Base-by-base conservation (phyloP, 2,113 vertebrate species). In the Urocolius indicus region DNA sequence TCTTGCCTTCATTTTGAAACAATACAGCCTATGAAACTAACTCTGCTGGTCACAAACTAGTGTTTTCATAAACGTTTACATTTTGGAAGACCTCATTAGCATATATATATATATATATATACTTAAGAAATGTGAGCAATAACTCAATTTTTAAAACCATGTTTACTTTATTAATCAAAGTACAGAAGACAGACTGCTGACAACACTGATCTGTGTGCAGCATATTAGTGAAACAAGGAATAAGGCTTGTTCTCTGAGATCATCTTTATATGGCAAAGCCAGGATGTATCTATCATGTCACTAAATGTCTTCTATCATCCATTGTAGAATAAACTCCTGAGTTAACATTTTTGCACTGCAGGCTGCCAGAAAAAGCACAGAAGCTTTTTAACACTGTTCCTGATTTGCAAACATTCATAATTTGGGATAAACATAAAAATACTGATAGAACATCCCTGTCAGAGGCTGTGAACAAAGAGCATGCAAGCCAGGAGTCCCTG, bases 301-400 rank as follows among this genome's bases (percentile, higher is more conserved):
- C 65, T 65, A 84, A 67, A 87, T 78, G 59, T 87, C 63, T 84
- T 81, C 84, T 95, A 51, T 67, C 85, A 95, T 86, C 75, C 71
- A 71, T 16, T 80, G 87, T 55, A 52, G 81, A 80, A 71, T 85
- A 68, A 87, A 84, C 23, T 93, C 85, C 36, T 27, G 49, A 87
- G 71, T 94, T 91, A 88, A 93, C 41, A 22, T 51, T 93, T 95
- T 55, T 59, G 43, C 13, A 27, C 34, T 59, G 32, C 27, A 62
- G 59, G 24, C 63, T 84, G 34, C 75, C 38, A 45, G 51, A 38
- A 71, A 65, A 71, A 87, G 81, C 45, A 81, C 58, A 58, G 30
- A 95, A 77, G 36, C 23, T 72, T 86, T 72, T 80, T 82, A 63
- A 75, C 4, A 16, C 45, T 79, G 24, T 74, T 93, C 18, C 7